These are phyloP conservation scores for Oreortyx pictus DNA, from an alignment of 2,797 vertebrate genomes.

Conservation along the genomic window DNA sequence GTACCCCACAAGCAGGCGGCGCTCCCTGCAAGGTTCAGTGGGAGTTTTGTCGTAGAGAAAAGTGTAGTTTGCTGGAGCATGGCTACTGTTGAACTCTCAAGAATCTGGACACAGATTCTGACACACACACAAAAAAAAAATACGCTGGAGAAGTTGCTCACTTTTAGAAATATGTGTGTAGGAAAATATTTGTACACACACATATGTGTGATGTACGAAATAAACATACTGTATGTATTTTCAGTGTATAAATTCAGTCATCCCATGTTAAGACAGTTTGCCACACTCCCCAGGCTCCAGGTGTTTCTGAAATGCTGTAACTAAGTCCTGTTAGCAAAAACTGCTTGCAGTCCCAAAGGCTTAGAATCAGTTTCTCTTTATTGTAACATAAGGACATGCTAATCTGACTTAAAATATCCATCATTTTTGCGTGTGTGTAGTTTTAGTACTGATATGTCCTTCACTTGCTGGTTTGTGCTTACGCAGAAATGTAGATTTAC, in stretches of 20 bases:
- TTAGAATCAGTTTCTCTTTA: not conserved
- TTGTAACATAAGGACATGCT: not conserved
- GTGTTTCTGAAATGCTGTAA: not conserved
- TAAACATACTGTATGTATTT: accelerated
- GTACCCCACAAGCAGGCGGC: not conserved
- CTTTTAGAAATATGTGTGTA: no score
- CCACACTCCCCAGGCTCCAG: not conserved
- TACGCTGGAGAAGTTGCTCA: not conserved
- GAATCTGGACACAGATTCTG: not conserved
- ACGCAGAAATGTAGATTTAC: not conserved
- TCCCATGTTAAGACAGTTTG: not conserved
- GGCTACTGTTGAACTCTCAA: not conserved
- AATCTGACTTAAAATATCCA: not conserved
- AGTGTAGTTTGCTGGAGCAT: not conserved
- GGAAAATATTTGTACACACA: not conserved
- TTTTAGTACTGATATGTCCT: not conserved
- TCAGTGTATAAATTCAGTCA: no score
- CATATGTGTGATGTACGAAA: no score
- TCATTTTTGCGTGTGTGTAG: not conserved
- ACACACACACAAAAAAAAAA: not conserved
- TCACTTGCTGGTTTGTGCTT: not conserved
- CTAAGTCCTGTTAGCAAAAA: not conserved
- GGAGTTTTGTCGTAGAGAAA: no score
- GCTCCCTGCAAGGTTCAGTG: not conserved
- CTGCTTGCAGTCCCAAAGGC: not conserved